Evolutionary conservation across 2,888 invertebrate genomes (phyloP).

Genomic region (Byasa hedistus): DNA sequence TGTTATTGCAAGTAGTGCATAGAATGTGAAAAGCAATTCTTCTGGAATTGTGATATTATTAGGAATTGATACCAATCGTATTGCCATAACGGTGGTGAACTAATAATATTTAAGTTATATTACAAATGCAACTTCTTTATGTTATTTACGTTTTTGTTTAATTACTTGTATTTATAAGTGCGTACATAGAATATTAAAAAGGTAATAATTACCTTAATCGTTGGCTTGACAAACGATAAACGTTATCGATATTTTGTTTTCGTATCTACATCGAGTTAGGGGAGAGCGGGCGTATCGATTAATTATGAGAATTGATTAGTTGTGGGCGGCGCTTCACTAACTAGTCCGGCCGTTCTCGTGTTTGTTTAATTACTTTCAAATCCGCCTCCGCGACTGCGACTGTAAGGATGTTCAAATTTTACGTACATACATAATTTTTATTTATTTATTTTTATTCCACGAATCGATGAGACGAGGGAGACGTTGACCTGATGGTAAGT

Average conservation of each 20-base stretch:
- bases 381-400: conserved; percentile 45
- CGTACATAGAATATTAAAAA: not conserved
- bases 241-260: conserved; percentile 54
- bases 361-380: conserved; percentile 66
- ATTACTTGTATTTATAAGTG: not conserved
- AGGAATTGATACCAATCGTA: too few species aligned
- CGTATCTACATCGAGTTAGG: conserved; percentile 31
- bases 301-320: conserved; percentile 70
- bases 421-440: not conserved
- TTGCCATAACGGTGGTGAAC: too few species aligned
- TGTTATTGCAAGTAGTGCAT: too few species aligned
- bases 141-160: too few species aligned
- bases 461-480: too few species aligned
- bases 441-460: not conserved
- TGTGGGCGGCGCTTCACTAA: conserved; percentile 59
- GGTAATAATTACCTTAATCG: conserved; percentile 40
- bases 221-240: conserved; percentile 42
- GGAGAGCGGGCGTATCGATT: conserved; percentile 50
- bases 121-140: too few species aligned
- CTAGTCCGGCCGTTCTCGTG: conserved; percentile 62
- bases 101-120: too few species aligned
- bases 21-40: too few species aligned
- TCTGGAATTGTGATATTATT: too few species aligned
- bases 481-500: too few species aligned
- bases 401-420: conserved; percentile 18